Conservation (phyloP, 2,888 invertebrate species). For the Leptogaster cylindrica region DNA sequence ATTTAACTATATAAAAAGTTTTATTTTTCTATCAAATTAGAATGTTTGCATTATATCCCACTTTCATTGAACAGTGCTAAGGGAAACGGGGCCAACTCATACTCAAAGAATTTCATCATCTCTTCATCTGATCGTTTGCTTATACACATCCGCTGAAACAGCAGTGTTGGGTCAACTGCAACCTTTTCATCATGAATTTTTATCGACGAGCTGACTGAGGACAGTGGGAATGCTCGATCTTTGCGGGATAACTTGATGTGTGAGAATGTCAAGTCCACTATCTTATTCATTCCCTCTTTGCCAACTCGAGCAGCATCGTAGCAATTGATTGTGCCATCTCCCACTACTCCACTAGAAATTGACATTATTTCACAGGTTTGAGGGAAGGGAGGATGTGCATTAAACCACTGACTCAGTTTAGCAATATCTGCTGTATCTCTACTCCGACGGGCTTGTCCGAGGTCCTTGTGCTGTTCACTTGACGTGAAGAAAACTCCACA, state of each 20-base stretch:
- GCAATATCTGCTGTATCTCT: not conserved
- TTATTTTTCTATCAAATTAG: too few relatives aligned
- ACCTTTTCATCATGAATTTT: conserved; percentile 13
- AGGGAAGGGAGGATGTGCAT: not conserved
- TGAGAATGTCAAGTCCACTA: not conserved
- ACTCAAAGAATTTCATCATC: conserved; percentile 1
- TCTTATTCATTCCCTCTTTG: too few relatives aligned
- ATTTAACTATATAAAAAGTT: too few relatives aligned
- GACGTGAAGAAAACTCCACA: not conserved
- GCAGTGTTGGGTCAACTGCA: conserved; percentile 32
- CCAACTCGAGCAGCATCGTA: not conserved
- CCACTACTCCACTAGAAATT: not conserved
- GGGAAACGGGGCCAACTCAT: conserved; percentile 22
- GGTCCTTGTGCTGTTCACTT: not conserved
- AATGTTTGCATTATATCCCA: too few relatives aligned
- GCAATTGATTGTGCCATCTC: not conserved
- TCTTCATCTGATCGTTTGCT: conserved; percentile 3
- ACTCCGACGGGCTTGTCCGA: not conserved
- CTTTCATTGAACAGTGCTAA: conserved; percentile 18
- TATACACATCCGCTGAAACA: conserved; percentile 29
- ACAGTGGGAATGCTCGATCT: not conserved
- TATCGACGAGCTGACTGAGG: conserved; percentile 4
- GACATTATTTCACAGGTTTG: not conserved
- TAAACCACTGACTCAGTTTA: not conserved
- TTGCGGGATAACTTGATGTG: too few relatives aligned